Percentiles rank a stretch among this genome's conserved stretches.
phyloP scores from a whole-genome alignment of 1,140 invertebrate genomes.

The Zaprionus capensis region DNA sequence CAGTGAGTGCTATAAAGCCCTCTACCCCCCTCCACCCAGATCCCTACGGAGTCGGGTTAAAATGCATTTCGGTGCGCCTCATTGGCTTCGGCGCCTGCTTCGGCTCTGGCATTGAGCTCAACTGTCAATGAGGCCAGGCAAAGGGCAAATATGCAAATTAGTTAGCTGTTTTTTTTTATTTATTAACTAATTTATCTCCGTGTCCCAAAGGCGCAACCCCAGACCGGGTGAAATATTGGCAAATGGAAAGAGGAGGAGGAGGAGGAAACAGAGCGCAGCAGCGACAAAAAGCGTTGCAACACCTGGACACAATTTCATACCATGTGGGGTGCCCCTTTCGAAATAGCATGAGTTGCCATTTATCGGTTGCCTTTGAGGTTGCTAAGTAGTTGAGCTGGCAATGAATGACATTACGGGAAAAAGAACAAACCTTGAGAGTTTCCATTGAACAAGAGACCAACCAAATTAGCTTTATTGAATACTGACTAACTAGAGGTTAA shows the following conservation, averaged over 20 bases:
- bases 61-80: constrained; percentile 80
- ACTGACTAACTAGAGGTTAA: too few relatives aligned
- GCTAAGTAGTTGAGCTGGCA: constrained; percentile 54
- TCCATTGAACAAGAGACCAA: too few relatives aligned
- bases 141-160: constrained; percentile 83
- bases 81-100: constrained; percentile 63
- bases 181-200: constrained; percentile 81
- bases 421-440: too few relatives aligned
- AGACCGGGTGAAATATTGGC: constrained; percentile 75
- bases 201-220: constrained; percentile 67
- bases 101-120: constrained; percentile 53
- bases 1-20: neutral
- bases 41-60: constrained; percentile 35
- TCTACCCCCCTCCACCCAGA: neutral
- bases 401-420: neutral
- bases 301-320: constrained; percentile 70
- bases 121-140: constrained; percentile 67
- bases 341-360: neutral
- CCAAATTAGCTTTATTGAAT: too few relatives aligned
- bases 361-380: constrained; percentile 29
- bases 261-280: constrained; percentile 30
- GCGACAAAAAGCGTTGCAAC: constrained; percentile 67
- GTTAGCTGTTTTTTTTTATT: constrained; percentile 66
- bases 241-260: constrained; percentile 19
- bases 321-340: constrained; percentile 2